A percentile compares a stretch with the other conserved stretches of the same genome.
Evolutionary conservation across 2,113 vertebrate genomes (phyloP).

Genomic region (Nicator chloris): DNA sequence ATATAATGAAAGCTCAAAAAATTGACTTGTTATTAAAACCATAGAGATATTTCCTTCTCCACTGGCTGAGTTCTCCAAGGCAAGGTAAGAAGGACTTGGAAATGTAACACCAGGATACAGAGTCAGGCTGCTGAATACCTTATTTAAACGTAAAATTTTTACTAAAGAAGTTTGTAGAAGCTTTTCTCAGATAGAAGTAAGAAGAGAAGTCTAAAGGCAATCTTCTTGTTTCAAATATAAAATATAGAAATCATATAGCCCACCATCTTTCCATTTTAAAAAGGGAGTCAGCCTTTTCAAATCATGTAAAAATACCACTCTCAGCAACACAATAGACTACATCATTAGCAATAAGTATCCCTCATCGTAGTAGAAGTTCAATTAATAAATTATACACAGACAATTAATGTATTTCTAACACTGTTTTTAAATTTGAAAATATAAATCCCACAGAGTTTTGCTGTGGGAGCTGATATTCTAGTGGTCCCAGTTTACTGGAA

Average conservation of each 20-base stretch:
- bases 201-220: background rate
- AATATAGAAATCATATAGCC: background rate
- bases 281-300: background rate
- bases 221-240: slow-evolving; percentile 16
- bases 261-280: background rate
- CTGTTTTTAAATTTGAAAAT: background rate
- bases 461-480: background rate
- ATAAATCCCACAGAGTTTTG: background rate
- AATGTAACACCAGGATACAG: background rate
- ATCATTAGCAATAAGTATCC: background rate
- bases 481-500: background rate
- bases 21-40: background rate
- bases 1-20: background rate
- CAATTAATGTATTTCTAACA: background rate
- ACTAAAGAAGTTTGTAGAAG: background rate
- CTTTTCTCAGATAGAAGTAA: background rate
- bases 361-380: background rate
- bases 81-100: background rate
- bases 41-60: background rate
- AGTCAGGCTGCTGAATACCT: background rate
- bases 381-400: background rate
- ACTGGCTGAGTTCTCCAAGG: background rate
- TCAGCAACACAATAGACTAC: background rate
- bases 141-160: background rate
- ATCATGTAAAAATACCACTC: slow-evolving; percentile 8